Percentiles rank a stretch among this genome's conserved stretches.
Evolutionary conservation across 2,888 invertebrate species (phyloP).

Genomic region (Pollenia labialis): DNA sequence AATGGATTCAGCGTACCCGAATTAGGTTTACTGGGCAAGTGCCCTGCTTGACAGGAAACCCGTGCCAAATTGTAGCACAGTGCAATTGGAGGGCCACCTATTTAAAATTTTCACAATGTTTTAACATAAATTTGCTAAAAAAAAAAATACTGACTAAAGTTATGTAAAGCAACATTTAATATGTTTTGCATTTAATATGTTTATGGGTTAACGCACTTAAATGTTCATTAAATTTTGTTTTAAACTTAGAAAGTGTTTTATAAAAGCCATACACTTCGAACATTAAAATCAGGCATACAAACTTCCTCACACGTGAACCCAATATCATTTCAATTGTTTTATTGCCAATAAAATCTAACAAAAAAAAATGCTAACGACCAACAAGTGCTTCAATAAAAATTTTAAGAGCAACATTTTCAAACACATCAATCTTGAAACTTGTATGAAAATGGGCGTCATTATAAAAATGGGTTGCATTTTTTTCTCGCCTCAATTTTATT

Average conservation of each 20-base stretch:
- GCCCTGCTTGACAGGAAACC: too few species aligned
- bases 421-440: background rate
- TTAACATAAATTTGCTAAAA: too few species aligned
- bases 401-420: background rate
- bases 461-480: background rate
- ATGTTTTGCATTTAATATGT: background rate
- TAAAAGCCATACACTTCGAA: background rate
- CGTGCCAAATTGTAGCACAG: too few species aligned
- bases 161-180: background rate
- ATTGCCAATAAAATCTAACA: slow-evolving; percentile 52
- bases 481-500: slow-evolving; percentile 22
- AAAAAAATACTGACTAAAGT: too few species aligned
- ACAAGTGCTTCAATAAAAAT: slow-evolving; percentile 37
- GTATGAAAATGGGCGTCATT: background rate
- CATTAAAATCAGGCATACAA: background rate
- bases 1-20: too few species aligned
- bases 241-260: background rate
- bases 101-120: too few species aligned
- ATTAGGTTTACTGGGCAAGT: too few species aligned
- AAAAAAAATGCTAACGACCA: slow-evolving; percentile 34
- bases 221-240: background rate
- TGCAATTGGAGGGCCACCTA: too few species aligned
- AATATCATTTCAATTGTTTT: slow-evolving; percentile 59
- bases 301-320: background rate
- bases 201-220: slow-evolving; percentile 40